Percentiles rank a stretch among this genome's conserved stretches.
phyloP scores from a whole-genome alignment of 2,113 vertebrate genomes.

The Mus pahari region DNA sequence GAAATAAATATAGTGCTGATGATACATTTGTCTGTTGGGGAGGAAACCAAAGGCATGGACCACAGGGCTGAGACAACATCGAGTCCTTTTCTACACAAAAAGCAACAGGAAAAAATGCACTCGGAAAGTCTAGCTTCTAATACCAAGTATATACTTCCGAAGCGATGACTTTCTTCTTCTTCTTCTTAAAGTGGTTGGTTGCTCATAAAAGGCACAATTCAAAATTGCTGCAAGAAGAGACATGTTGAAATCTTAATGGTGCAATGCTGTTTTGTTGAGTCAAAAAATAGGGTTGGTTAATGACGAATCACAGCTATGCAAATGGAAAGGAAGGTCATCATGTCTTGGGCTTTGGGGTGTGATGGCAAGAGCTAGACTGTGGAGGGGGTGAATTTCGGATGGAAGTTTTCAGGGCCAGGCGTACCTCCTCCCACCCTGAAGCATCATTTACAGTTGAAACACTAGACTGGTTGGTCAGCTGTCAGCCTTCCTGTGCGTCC shows the following conservation, averaged over 20 bases:
- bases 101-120: conserved; percentile 26
- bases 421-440: background rate
- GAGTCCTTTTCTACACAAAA: background rate
- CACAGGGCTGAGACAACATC: background rate
- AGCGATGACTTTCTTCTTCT: background rate
- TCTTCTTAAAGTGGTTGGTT: conserved; percentile 61
- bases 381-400: conserved; percentile 43
- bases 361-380: conserved; percentile 59
- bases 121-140: conserved; percentile 18
- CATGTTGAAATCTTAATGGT: conserved; percentile 72
- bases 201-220: conserved; percentile 69
- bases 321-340: conserved; percentile 48
- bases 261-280: conserved; percentile 74
- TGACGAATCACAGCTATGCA: conserved; percentile 61
- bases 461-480: background rate
- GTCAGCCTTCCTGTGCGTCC: background rate
- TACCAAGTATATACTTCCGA: conserved; percentile 36
- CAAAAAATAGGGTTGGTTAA: conserved; percentile 66
- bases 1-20: background rate
- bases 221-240: conserved; percentile 73
- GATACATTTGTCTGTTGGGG: background rate
- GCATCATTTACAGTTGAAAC: background rate
- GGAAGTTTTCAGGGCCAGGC: conserved; percentile 33
- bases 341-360: conserved; percentile 55
- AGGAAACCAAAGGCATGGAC: background rate